Evolutionary conservation across 2,113 vertebrate genomes (phyloP).

Genomic region (Gyps fulvus): DNA sequence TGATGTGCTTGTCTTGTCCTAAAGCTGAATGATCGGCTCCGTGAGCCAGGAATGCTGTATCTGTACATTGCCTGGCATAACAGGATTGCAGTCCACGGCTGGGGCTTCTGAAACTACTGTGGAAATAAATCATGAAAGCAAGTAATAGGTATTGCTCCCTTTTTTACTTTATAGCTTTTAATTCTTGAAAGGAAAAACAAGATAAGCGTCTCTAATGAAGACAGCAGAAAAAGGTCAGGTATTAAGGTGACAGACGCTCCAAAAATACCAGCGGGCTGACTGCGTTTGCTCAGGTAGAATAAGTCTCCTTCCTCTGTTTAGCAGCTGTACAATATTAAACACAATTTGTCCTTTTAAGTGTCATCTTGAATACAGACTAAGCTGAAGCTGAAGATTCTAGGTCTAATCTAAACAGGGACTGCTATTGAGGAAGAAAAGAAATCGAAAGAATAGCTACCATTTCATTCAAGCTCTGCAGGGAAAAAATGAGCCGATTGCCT

Average conservation of each 20-base stretch:
- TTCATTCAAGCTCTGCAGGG: background rate
- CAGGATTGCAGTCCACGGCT: accelerated
- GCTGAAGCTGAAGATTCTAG: background rate
- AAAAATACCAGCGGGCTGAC: background rate
- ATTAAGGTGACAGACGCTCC: background rate
- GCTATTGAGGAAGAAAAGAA: background rate
- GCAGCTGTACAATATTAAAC: background rate
- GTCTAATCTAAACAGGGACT: background rate
- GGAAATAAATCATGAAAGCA: background rate
- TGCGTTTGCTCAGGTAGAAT: background rate
- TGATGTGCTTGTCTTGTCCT: background rate
- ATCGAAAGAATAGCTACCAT: background rate
- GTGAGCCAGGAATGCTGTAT: accelerated
- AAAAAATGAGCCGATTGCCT: background rate
- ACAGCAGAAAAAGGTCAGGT: background rate
- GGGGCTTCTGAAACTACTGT: background rate
- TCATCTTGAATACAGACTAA: background rate
- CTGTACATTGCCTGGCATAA: background rate
- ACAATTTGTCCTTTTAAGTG: background rate
- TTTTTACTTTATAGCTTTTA: background rate
- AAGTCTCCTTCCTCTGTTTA: background rate
- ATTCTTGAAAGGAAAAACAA: background rate
- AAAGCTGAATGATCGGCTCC: background rate
- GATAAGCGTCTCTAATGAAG: background rate
- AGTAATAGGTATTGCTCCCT: background rate